Evolutionary conservation across 2,888 invertebrate genomes (phyloP).

Genomic region (Magallana nippona): DNA sequence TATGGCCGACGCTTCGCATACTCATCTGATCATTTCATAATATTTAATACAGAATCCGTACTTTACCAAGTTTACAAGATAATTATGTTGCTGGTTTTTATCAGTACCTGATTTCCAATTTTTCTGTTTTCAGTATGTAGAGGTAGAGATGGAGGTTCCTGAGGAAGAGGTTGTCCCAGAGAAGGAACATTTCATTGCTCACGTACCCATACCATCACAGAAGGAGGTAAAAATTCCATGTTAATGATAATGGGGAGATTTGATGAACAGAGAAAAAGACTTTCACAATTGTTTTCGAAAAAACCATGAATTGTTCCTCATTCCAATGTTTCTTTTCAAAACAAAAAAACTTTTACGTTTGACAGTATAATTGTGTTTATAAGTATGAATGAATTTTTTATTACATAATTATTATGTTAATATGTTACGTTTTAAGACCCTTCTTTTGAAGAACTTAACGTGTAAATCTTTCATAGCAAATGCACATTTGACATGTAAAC

Average conservation of each 20-base stretch:
- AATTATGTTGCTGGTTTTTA: neutral
- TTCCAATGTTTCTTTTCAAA: neutral
- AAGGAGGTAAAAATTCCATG: constrained; percentile 83
- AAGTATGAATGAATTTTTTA: neutral
- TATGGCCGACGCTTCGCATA: too few relatives aligned
- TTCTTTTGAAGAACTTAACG: too few relatives aligned
- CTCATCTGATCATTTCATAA: too few relatives aligned
- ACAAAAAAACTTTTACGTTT: neutral
- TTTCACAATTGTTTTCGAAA: too few relatives aligned
- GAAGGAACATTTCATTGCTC: constrained; percentile 85
- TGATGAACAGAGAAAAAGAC: too few relatives aligned
- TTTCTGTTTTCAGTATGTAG: constrained; percentile 54
- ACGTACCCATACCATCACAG: constrained; percentile 96
- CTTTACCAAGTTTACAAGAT: too few relatives aligned
- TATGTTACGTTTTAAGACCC: too few relatives aligned
- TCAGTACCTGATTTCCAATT: neutral
- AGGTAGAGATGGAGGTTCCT: constrained; percentile 62
- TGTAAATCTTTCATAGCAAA: too few relatives aligned
- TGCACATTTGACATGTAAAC: too few relatives aligned
- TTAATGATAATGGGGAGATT: neutral
- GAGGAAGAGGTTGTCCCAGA: constrained; percentile 56
- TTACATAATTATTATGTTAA: neutral
- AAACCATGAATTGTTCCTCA: neutral
- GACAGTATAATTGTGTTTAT: neutral
- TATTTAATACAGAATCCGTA: too few relatives aligned